These are phyloP conservation scores for Rhamnusium bicolor DNA, from an alignment of 2,888 invertebrate genomes.

Conservation along the genomic window DNA sequence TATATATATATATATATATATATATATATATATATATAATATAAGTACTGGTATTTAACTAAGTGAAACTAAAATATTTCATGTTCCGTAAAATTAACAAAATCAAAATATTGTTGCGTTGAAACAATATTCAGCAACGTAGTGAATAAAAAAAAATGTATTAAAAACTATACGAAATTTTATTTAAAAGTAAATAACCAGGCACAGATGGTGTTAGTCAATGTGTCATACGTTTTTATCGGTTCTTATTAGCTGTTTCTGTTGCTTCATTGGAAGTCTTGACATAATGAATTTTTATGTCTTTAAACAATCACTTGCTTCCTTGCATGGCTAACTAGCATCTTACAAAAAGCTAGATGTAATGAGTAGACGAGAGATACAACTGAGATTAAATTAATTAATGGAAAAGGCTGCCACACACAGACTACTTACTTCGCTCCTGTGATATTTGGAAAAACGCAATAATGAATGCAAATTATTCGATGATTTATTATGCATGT, in stretches of 20 bases:
- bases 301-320: slow-evolving; percentile 45
- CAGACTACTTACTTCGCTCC: slow-evolving; percentile 32
- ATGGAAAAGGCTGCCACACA: slow-evolving; percentile 47
- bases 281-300: slow-evolving; percentile 33
- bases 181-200: not conserved
- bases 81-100: no score
- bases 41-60: no score
- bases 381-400: slow-evolving; percentile 50
- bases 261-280: slow-evolving; percentile 16
- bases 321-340: slow-evolving; percentile 51
- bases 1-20: no score
- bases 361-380: slow-evolving; percentile 45
- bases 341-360: slow-evolving; percentile 47
- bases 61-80: no score
- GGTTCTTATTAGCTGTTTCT: not conserved
- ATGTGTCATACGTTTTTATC: slow-evolving; percentile 2
- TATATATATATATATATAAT: no score
- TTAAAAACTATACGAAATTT: not conserved
- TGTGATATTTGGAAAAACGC: slow-evolving; percentile 19
- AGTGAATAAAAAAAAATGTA: no score
- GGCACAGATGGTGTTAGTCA: slow-evolving; percentile 8
- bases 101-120: no score
- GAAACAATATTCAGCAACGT: no score
- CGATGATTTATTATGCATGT: slow-evolving; percentile 20
- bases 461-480: slow-evolving; percentile 29